Evolutionary conservation across 2,113 vertebrate species (phyloP), one percentile per base, ranked within the genome.

Genomic region (Phalacrocorax pelagicus): DNA sequence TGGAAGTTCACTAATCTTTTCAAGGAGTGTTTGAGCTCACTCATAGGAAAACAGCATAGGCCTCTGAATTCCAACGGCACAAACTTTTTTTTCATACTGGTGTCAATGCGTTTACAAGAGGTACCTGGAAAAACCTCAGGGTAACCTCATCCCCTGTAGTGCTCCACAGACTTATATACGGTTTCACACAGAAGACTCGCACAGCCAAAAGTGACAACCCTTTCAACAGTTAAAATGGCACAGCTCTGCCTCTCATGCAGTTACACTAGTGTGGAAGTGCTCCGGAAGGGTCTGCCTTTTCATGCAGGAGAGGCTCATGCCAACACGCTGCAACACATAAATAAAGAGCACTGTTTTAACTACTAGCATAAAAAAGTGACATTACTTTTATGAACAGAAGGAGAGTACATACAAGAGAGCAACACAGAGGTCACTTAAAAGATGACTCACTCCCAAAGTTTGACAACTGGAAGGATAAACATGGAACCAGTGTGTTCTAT

Each of bases 401-500:
- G 46, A 63, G 22, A 15, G 11, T 27, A 55, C 27, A 12, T 12
- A 55, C 15, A 36, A 54, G 15, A 72, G 58, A 92, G 78, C 3
- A 86, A 55, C 15, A 57, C 9, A 40, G 67, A 63, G 29, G n/a
- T 51, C 38, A 70, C 44, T 71, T 55, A 51, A n/a, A 83, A 77
- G 32, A 69, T 19, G 15, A 70, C 12, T 36, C 23, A 27, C 36
- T 70, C 46, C 34, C 14, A 9, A 61, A 80, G 34, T 54, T 3
- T 61, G 61, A 89, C 52, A 66, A 14, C 36, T 27, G 66, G 34
- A 38, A 65, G 24, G 9, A 36, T 23, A 87, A 71, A 75, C 12
- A 47, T 0, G 1, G n/a, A 72, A 22, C 8, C 70, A 77, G 29
- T 20, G 5, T 1, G 0, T 36, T 66, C 36, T 84, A 6, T 47